Base-by-base conservation (phyloP, 1,140 invertebrate genomes). In the Chlorops oryzae region DNA sequence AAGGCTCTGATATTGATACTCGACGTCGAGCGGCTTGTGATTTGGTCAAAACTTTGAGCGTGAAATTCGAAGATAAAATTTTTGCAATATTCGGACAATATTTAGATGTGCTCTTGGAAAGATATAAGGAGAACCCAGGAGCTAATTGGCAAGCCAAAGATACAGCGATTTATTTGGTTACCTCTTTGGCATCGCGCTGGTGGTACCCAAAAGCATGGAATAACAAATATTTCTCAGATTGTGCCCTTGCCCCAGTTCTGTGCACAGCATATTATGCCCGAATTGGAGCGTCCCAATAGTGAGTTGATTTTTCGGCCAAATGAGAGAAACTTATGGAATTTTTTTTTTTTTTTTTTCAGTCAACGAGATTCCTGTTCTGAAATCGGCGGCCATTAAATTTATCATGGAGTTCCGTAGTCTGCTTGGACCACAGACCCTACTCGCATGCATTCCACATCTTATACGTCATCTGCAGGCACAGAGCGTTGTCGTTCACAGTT, bases 1-100 rank as follows among this genome's bases (percentile, higher is more conserved):
- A 99, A 77, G 96, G 96, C 5, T 96, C 93, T n/a, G 96, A 99
- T 75, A 85, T 96, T 25, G 94, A 98, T 68, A 99, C 96, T 0
- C 77, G 96, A 50, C 81, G 96, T 40, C 78, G 95, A 59, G 89
- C 96, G 21, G 94, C 96, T 41, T 96, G 93, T 77, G 96, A 99
- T 79, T 78, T 99, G 47, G 93, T 98, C 2, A 88, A 90, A 66
- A 87, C 92, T 0, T 74, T 98, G 1, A 87, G 88, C 1, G 80
- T 84, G 58, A 86, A 88, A 63, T 97, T 96, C 76, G 95, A 97
- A 75, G 82, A 81, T 15, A 85, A 89, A 65, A 96, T 98, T 55
- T 95, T 95, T 72, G 80, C 84, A 59, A 92, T 95, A 52, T 96
- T 98, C 72, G 87, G 90, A 1, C 81, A 88, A 58, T 97, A 96